Base-by-base conservation (phyloP, 2,113 vertebrate species). In the Psettodes erumei region DNA sequence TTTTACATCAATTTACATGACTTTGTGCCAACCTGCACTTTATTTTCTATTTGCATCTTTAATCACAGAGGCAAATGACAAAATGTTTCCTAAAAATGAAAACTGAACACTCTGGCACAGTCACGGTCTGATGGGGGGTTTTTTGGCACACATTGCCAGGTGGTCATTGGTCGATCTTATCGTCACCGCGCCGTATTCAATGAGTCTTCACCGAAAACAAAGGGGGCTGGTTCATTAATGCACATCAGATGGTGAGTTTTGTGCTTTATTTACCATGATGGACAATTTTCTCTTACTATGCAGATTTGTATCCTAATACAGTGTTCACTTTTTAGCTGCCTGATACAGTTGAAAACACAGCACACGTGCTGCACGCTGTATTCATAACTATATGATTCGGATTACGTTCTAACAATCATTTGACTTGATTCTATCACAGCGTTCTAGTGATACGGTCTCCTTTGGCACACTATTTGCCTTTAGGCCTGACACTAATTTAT, bases 381-480 rank as follows among this genome's bases (percentile, higher is more conserved):
- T 63, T 30, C 63, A 50, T 21, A 77, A n/a, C n/a, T n/a, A n/a
- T n/a, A n/a, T n/a, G n/a, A n/a, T n/a, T n/a, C n/a, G 15, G n/a
- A 37, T 63, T 50, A 35, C 71, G 16, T n/a, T 66, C 18, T 33
- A 18, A 56, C n/a, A 66, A 21, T 77, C 35, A 78, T 23, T 55
- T 73, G 47, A 56, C 38, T 32, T 25, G 8, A 70, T 23, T 59
- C 0, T 30, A 19, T 21, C 45, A 18, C 53, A 53, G 19, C 53
- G 75, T 54, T 75, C n/a, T 51, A 42, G 42, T 35, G n/a, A 53
- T 71, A 50, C 21, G 10, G 35, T 76, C 53, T 75, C 62, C 60
- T 32, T 25, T 45, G 37, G 40, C n/a, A 56, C 37, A 74, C 45
- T 21, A 53, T 56, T 82, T 85, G 54, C 47, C 79, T 81, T 75